These are phyloP conservation scores for Coleophora flavipennella DNA, from an alignment of 2,888 invertebrate genomes.

Conservation along the genomic window DNA sequence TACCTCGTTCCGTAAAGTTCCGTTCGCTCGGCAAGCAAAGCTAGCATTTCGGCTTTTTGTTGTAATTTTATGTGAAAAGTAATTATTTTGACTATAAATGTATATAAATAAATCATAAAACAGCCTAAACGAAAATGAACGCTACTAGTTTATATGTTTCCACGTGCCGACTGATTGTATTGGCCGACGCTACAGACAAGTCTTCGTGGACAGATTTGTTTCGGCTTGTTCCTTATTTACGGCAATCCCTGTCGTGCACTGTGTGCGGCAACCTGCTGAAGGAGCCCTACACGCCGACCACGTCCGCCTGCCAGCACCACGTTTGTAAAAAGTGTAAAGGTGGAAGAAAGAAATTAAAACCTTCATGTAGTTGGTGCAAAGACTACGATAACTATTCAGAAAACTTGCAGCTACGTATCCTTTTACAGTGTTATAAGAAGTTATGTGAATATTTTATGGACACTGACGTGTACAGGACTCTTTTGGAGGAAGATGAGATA, in stretches of 20 bases:
- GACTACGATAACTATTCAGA: constrained; percentile 87
- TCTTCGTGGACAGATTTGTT: constrained; percentile 86
- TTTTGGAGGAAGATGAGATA: constrained; percentile 68
- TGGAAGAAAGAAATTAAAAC: constrained; percentile 87
- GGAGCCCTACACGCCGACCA: constrained; percentile 85
- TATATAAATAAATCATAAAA: constrained; percentile 19
- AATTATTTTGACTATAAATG: constrained; percentile 43
- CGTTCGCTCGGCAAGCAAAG: no score
- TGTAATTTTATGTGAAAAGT: constrained; percentile 53
- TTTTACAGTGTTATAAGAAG: constrained; percentile 91
- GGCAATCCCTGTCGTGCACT: constrained; percentile 90
- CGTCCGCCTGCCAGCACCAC: constrained; percentile 88
- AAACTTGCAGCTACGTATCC: constrained; percentile 84
- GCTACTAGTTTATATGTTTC: constrained; percentile 86
- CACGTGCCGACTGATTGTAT: constrained; percentile 84
- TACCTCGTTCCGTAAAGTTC: no score
- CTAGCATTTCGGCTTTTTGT: constrained; percentile 60
- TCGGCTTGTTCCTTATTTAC: constrained; percentile 85
- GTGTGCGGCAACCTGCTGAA: constrained; percentile 89
- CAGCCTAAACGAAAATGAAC: constrained; percentile 75
- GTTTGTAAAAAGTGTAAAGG: constrained; percentile 89
- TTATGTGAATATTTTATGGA: constrained; percentile 87
- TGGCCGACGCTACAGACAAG: constrained; percentile 80
- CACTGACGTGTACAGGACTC: constrained; percentile 78
- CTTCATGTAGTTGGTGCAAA: constrained; percentile 88